Percentiles rank a stretch among this genome's conserved stretches.
Evolutionary conservation across 2,888 invertebrate genomes (phyloP).

Genomic region (Acanthopleura granulata): DNA sequence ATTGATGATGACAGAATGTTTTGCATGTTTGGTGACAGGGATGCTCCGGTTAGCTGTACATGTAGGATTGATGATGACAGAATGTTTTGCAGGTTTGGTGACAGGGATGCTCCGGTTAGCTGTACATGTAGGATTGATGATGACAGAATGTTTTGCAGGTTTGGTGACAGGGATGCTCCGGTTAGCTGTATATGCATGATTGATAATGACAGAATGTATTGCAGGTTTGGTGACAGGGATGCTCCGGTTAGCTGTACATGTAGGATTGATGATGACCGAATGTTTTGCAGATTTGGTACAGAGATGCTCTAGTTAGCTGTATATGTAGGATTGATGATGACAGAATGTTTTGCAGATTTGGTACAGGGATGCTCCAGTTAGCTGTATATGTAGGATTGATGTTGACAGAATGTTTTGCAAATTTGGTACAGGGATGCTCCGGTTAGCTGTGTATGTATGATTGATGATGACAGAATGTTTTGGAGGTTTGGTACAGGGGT

Average conservation of each 20-base stretch:
- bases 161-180: constrained; percentile 48
- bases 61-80: constrained; percentile 35
- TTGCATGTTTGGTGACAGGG: constrained; percentile 53
- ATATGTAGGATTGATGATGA: constrained; percentile 13
- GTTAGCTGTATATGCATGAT: constrained; percentile 44
- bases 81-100: constrained; percentile 54
- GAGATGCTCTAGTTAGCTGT: constrained; percentile 53
- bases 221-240: constrained; percentile 50
- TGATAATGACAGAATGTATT: constrained; percentile 47
- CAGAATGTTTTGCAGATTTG: constrained; percentile 57
- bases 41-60: constrained; percentile 54
- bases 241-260: constrained; percentile 55
- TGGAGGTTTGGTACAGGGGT: constrained; percentile 53
- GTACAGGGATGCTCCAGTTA: constrained; percentile 53
- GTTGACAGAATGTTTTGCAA: constrained; percentile 53
- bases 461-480: constrained; percentile 42
- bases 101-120: constrained; percentile 55
- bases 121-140: neutral
- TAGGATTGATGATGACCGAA: constrained; percentile 39
- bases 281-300: constrained; percentile 50
- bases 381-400: constrained; percentile 27
- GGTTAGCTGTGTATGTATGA: constrained; percentile 44
- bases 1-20: constrained; percentile 42
- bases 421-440: constrained; percentile 52
- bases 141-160: constrained; percentile 57